phyloP scores from a whole-genome alignment of 2,797 vertebrate species.

The Sarcophilus harrisii region DNA sequence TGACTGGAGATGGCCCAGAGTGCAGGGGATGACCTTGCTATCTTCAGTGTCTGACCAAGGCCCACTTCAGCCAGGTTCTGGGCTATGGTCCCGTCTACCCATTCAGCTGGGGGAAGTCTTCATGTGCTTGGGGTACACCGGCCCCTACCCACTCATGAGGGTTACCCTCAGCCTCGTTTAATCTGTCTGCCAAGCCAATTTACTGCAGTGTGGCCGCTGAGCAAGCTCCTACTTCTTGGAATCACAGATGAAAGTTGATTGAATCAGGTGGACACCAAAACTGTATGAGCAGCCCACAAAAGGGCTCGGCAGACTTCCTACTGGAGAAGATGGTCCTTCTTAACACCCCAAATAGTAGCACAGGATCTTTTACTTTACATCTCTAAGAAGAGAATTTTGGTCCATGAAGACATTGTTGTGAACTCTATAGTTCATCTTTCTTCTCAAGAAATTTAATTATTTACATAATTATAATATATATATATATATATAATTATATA shows the following conservation, averaged over 20 bases:
- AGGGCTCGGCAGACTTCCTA: neutral
- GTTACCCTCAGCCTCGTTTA: neutral
- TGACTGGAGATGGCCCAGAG: neutral
- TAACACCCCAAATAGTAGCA: neutral
- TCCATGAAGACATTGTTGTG: neutral
- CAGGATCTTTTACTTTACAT: neutral
- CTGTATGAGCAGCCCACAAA: neutral
- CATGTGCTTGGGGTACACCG: neutral
- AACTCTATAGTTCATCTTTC: neutral
- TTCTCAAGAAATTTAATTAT: neutral
- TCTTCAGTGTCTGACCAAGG: neutral
- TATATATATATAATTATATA: too few species aligned
- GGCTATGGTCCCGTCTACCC: neutral
- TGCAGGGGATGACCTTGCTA: neutral
- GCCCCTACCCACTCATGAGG: neutral
- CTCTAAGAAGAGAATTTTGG: neutral
- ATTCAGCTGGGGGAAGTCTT: neutral
- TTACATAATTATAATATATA: neutral
- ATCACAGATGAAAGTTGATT: neutral
- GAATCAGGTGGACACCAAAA: neutral
- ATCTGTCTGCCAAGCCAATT: neutral
- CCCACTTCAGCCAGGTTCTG: neutral
- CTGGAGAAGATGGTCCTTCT: neutral
- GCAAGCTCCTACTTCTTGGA: neutral
- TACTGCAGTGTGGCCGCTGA: neutral